Conservation (phyloP, 2,888 invertebrate genomes). For the Trissolcus brochymenae region DNA sequence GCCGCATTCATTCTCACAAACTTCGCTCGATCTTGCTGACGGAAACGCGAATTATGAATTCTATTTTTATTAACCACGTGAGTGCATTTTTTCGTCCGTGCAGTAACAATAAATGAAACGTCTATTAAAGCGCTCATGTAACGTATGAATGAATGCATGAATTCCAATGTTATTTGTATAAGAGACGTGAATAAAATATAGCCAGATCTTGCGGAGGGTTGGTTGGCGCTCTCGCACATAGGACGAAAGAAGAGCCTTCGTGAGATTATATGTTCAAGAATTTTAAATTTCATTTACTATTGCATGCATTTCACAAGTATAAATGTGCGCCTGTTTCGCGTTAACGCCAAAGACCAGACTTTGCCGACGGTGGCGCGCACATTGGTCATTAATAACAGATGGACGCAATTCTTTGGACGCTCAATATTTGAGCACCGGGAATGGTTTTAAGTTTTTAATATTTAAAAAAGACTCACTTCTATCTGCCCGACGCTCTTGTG, state of each 20-base stretch:
- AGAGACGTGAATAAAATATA: conserved; percentile 47
- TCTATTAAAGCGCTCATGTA: conserved; percentile 38
- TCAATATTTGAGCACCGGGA: conserved; percentile 70
- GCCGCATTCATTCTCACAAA: conserved; percentile 17
- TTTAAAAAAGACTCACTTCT: conserved; percentile 69
- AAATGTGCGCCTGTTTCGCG: conserved; percentile 56
- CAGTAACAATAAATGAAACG: conserved; percentile 48
- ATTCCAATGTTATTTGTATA: conserved; percentile 52
- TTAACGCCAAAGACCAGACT: conserved; percentile 57
- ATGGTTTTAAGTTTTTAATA: conserved; percentile 75
- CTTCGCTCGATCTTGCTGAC: conserved; percentile 23
- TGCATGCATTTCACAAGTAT: conserved; percentile 55
- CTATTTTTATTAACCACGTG: conserved; percentile 36
- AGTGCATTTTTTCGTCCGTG: conserved; percentile 26
- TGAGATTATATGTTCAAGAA: conserved; percentile 54
- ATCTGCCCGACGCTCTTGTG: conserved; percentile 62
- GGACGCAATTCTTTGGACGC: conserved; percentile 68
- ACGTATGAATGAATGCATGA: conserved; percentile 47
- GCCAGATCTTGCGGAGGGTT: conserved; percentile 5
- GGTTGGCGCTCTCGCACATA: conserved; percentile 5
- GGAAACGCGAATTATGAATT: conserved; percentile 36
- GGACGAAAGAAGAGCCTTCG: conserved; percentile 36
- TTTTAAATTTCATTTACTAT: conserved; percentile 58
- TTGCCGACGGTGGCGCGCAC: conserved; percentile 42
- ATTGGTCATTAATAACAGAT: conserved; percentile 62